Conservation (phyloP, 1,140 invertebrate genomes). For the Steinernema feltiae region DNA sequence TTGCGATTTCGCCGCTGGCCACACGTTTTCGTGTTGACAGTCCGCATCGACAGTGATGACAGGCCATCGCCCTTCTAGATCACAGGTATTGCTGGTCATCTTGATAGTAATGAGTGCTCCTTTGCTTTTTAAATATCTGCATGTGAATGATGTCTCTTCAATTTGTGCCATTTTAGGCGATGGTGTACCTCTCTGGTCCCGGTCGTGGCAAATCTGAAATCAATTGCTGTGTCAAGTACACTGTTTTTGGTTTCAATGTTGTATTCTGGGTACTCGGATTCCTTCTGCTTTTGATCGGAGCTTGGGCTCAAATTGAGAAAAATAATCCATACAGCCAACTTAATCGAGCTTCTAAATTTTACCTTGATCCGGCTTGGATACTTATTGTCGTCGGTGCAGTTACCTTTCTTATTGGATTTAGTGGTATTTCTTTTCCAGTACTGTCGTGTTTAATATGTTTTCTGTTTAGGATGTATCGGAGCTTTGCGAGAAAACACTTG, state of each 20-base stretch:
- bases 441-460: conserved; percentile 14
- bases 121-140: neutral
- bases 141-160: neutral
- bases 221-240: conserved; percentile 90
- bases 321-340: conserved; percentile 85
- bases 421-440: conserved; percentile 54
- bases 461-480: conserved; percentile 76
- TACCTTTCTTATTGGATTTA: conserved; percentile 89
- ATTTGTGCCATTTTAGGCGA: neutral
- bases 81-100: neutral
- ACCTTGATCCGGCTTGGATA: conserved; percentile 88
- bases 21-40: too few relatives aligned
- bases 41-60: neutral
- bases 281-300: conserved; percentile 67
- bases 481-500: conserved; percentile 71
- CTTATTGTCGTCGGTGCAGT: conserved; percentile 81
- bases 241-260: conserved; percentile 93
- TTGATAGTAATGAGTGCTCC: too few relatives aligned
- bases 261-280: conserved; percentile 78
- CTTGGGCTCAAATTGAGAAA: conserved; percentile 95
- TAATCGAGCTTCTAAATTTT: conserved; percentile 71
- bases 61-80: neutral
- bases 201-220: conserved; percentile 67
- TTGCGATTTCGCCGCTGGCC: neutral
- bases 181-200: neutral